Conservation (phyloP, 2,797 vertebrate genomes). For the Vipera latastei region DNA sequence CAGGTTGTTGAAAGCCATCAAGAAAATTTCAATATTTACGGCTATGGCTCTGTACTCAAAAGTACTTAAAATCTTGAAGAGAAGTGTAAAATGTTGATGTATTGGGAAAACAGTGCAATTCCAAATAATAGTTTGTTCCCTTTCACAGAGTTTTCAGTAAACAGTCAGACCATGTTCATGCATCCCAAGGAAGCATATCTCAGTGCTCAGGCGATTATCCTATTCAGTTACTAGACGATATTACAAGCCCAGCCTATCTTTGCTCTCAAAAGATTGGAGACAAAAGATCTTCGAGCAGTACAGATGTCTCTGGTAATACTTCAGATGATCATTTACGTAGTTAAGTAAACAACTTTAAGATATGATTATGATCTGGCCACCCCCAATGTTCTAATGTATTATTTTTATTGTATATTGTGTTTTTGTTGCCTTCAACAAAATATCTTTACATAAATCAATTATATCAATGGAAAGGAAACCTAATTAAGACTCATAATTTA, state of each 20-base stretch:
- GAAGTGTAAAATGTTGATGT: not conserved
- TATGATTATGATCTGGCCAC: not conserved
- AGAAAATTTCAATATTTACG: not conserved
- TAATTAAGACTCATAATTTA: slow-evolving; percentile 2
- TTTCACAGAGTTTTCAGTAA: slow-evolving; percentile 79
- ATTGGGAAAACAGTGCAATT: not conserved
- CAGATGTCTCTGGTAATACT: slow-evolving; percentile 85
- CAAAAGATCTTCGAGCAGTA: slow-evolving; percentile 82
- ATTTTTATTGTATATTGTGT: not conserved
- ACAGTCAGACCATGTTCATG: slow-evolving; percentile 72
- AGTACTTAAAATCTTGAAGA: not conserved
- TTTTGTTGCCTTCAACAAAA: not conserved
- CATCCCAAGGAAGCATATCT: slow-evolving; percentile 81
- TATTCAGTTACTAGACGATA: slow-evolving; percentile 77
- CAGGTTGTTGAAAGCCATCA: not conserved
- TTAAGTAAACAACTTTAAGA: not conserved
- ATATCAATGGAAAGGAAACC: not conserved
- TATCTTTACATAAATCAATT: not conserved
- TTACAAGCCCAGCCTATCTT: slow-evolving; percentile 73
- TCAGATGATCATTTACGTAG: slow-evolving; percentile 14
- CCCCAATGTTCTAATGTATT: not conserved
- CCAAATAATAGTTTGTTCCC: slow-evolving; percentile 23
- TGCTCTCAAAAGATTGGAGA: slow-evolving; percentile 80
- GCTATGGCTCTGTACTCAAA: not conserved
- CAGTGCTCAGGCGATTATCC: slow-evolving; percentile 80